phyloP scores from a whole-genome alignment of 2,113 vertebrate species.

The Rhinopomastus cyanomelas region DNA sequence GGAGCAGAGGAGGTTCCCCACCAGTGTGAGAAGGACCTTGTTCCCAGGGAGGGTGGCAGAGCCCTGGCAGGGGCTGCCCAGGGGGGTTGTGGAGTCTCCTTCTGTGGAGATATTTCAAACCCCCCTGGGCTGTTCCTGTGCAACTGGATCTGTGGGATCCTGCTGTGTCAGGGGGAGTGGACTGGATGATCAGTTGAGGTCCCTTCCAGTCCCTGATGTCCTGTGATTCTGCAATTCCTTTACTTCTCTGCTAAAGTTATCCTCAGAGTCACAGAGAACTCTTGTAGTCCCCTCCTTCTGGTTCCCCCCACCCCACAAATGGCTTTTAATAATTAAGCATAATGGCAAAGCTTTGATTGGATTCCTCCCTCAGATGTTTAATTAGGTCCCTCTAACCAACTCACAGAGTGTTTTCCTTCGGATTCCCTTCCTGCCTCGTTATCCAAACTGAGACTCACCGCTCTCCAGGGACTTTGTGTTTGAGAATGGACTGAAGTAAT shows the following conservation, averaged over 20 bases:
- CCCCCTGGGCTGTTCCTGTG: too few relatives aligned
- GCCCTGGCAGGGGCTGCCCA: too few relatives aligned
- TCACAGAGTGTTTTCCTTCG: constrained; percentile 64
- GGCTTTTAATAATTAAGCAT: constrained; percentile 69
- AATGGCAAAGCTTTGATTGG: constrained; percentile 65
- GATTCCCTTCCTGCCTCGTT: constrained; percentile 45
- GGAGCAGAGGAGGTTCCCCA: too few relatives aligned
- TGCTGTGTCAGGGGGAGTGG: too few relatives aligned
- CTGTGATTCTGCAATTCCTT: neutral
- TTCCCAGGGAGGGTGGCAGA: too few relatives aligned
- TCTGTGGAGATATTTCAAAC: neutral
- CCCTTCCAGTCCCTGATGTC: neutral
- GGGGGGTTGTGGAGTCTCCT: too few relatives aligned
- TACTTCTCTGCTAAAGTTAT: neutral
- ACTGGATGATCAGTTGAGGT: neutral
- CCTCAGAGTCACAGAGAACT: neutral
- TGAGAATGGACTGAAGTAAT: constrained; percentile 77
- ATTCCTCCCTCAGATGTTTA: constrained; percentile 73
- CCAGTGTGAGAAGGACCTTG: too few relatives aligned
- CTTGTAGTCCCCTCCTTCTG: neutral
- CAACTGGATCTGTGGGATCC: too few relatives aligned
- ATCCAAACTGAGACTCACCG: constrained; percentile 59
- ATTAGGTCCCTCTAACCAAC: constrained; percentile 75
- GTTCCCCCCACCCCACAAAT: constrained; percentile 14
- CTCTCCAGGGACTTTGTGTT: constrained; percentile 71